Evolutionary conservation across 2,888 invertebrate species (phyloP).

Genomic region (Cephalotes varians): DNA sequence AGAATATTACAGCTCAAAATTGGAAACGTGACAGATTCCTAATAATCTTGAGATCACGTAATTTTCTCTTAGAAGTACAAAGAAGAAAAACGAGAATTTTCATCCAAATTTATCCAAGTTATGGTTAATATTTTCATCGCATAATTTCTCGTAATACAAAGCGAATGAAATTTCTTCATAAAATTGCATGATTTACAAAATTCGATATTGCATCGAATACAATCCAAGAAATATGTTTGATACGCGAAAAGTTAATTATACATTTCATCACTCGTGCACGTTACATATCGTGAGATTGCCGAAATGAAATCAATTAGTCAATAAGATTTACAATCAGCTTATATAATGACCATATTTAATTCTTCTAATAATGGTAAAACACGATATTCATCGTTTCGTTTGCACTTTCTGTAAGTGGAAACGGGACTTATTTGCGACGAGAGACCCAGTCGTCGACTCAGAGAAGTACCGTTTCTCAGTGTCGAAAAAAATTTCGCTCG

Average conservation of each 20-base stretch:
- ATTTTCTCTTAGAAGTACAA: not conserved
- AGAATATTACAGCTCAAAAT: constrained; percentile 5
- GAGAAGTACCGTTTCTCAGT: constrained; percentile 2
- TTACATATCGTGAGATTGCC: not conserved
- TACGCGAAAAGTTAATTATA: not conserved
- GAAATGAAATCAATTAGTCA: not conserved
- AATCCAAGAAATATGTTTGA: not conserved
- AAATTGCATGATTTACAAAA: not conserved
- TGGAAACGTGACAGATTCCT: not conserved
- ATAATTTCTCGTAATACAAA: not conserved
- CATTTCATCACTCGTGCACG: not conserved
- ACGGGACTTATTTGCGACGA: not conserved
- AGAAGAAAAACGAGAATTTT: not conserved
- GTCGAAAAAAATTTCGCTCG: constrained; percentile 19
- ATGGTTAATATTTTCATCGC: not conserved
- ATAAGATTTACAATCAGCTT: not conserved
- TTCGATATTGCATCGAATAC: not conserved
- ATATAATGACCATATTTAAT: not conserved
- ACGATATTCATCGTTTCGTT: not conserved
- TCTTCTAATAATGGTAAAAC: not conserved
- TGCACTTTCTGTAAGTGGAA: constrained; percentile 32
- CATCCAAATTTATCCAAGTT: not conserved
- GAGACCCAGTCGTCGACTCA: not conserved
- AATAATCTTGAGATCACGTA: not conserved
- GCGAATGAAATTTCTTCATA: not conserved